Evolutionary conservation across 2,888 invertebrate species (phyloP), one percentile per base, ranked within the genome.

Genomic region (Capitulum mitella): DNA sequence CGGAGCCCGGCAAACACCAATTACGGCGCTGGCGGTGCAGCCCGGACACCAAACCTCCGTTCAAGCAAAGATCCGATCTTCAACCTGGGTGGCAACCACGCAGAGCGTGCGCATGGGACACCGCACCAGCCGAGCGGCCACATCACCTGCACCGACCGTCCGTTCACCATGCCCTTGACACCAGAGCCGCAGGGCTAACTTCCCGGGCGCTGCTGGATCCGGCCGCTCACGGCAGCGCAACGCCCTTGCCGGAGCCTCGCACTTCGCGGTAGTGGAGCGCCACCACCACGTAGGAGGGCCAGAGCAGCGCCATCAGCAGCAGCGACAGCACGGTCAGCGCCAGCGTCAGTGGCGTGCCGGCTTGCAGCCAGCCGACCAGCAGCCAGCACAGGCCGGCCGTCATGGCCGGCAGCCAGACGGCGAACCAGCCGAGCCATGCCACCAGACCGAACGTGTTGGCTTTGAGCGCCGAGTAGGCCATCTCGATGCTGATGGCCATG

Each of bases 341-440:
- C 77, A 77, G n/a, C 12, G 10, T 1, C 51, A 77, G 54, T 29
- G 22, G 14, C 26, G 29, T 26, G 37, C 51, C 77, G 37, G 58
- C 77, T 14, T 12, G n/a, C 29, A 77, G 12, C 46, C 54, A 58
- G n/a, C 77, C 58, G 37, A 12, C 16, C 51, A 29, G 26, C 54
- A 61, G 40, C 54, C 54, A 46, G 37, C 26, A 14, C 26, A 77
- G 43, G 3, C 0, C 26, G 19, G 51, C 58, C 29, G 40, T 61
- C 37, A 29, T 29, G 37, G 26, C 40, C 77, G 58, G 40, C 48
- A 77, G 54, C 48, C 77, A 58, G 26, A 77, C 40, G 54, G n/a
- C 54, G 51, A 61, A 46, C 54, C 46, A 77, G 26, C 14, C 58
- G 26, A 77, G 54, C 77, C 54, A 77, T 14, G n/a, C 58, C 51